Evolutionary conservation across 1,140 invertebrate genomes (phyloP), one percentile per base, ranked within the genome.

Genomic region (Trichonephila clavata): DNA sequence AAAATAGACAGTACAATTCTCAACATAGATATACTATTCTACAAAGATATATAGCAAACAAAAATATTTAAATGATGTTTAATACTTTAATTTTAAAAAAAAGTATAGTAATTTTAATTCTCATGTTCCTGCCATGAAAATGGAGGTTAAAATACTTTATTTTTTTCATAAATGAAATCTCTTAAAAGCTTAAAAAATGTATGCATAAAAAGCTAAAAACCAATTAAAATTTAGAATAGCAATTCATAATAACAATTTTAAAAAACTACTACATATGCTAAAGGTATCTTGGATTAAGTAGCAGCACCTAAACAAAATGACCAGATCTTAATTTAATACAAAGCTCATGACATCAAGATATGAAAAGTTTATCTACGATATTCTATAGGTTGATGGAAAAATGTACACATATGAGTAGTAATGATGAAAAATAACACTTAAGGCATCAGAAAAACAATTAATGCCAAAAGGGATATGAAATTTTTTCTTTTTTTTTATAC

Each of bases 401-500:
- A 77, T 89, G n/a, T 68, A 77, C 68, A 43, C 20, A 60, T 24
- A 57, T 68, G 87, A 43, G 65, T 27, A 39, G 32, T 21, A 39
- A 71, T 68, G 57, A 71, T 89, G 63, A 71, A 27, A 57, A 50
- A 60, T 32, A 87, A 20, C 86, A 60, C 86, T 32, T 63, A 27
- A 81, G 39, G 32, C 27, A 77, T 80, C 27, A 89, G 21, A 71
- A 39, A 71, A 43, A 32, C 27, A 89, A n/a, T n/a, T 71, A 71
- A 50, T 50, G 39, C 65, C 13, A 43, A 89, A 57, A 71, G 21
- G 68, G 20, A 77, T 39, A 57, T 60, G 14, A 50, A 0, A 24
- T 1, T 8, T 8, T 24, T 24, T 16, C 7, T 84, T 63, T 21
- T 59, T 90, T 86, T 92, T 90, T 97, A 99, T 20, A 98, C 97